phyloP scores from a whole-genome alignment of 2,888 invertebrate species.

The Acanthoscelides obtectus region DNA sequence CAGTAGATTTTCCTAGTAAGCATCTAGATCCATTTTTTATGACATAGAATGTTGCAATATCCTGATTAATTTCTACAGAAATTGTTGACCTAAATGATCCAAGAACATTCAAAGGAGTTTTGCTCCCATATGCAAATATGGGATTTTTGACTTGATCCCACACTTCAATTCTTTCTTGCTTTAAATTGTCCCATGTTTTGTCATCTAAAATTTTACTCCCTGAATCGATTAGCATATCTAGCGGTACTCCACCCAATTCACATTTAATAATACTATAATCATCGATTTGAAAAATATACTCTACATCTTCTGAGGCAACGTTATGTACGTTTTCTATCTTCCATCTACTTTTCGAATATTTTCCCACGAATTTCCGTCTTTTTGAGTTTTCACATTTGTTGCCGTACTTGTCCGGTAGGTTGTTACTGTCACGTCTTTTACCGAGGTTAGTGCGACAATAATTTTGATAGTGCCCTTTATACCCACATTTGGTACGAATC shows the following conservation, averaged over 20 bases:
- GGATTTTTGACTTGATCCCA: conserved; percentile 16
- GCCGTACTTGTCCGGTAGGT: too few species aligned
- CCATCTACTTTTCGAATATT: too few species aligned
- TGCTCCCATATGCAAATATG: conserved; percentile 21
- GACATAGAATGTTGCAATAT: conserved; percentile 20
- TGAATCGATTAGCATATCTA: conserved; percentile 26
- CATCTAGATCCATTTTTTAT: conserved; percentile 15
- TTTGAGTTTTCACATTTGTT: too few species aligned
- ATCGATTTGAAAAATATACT: too few species aligned
- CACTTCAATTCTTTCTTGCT: conserved; percentile 11
- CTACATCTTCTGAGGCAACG: too few species aligned
- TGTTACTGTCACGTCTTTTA: too few species aligned
- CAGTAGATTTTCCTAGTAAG: conserved; percentile 9
- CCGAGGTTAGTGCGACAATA: too few species aligned
- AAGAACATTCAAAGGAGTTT: conserved; percentile 15
- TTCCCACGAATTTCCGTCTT: too few species aligned
- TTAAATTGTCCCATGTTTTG: conserved; percentile 19
- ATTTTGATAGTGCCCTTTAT: too few species aligned
- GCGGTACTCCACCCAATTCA: conserved; percentile 18
- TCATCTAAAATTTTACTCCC: conserved; percentile 24
- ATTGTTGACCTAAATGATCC: conserved; percentile 26
- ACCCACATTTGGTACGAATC: too few species aligned
- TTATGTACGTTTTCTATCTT: too few species aligned
- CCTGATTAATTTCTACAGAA: conserved; percentile 7
- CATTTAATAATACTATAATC: too few species aligned